Evolutionary conservation across 2,888 invertebrate genomes (phyloP), one percentile per base, ranked within the genome.

Genomic region (Leptinotarsa peninsularis): DNA sequence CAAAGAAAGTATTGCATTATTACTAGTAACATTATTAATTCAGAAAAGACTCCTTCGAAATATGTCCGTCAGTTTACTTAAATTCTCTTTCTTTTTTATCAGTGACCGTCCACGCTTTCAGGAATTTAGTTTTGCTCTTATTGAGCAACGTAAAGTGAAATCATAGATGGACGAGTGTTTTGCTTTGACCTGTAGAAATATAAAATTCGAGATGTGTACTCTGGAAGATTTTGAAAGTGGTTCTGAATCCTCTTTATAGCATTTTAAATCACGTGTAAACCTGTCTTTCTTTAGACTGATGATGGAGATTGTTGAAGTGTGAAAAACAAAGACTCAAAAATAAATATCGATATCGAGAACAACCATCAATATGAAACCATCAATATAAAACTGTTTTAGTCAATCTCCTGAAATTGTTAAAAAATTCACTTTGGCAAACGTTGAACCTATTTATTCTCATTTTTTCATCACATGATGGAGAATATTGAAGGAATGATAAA

Each of bases 111-210:
- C 21, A 15, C 2, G 58, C 58, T 58, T 14, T 58, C 58, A 23
- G 58, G 21, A 21, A 58, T 58, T 52, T 15, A 58, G 58, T 23
- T 58, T 58, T 58, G 58, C 58, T 23, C 58, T 58, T 58, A 27
- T 58, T 58, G 23, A 14, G 13, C 13, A 58, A 58, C 23, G 14
- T 58, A 14, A 58, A 58, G 23, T 23, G 14, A 58, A 58, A 23
- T 58, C 23, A 58, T 10, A 58, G 21, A 58, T 23, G 58, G 23
- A 14, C 23, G 14, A 27, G 23, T 58, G 18, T 18, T 18, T 18
- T 54, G 14, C 58, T 58, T 58, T 23, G 58, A 23, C 58, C 27
- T 13, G 58, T 15, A 23, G 13, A 23, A 58, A 14, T 58, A 23
- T 23, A 58, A 58, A 27, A 58, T 58, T 4, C 23, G 15, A 14